Percentiles rank a stretch among this genome's conserved stretches.
Conservation (phyloP, 2,888 invertebrate genomes). For the Lycia hirtaria region DNA sequence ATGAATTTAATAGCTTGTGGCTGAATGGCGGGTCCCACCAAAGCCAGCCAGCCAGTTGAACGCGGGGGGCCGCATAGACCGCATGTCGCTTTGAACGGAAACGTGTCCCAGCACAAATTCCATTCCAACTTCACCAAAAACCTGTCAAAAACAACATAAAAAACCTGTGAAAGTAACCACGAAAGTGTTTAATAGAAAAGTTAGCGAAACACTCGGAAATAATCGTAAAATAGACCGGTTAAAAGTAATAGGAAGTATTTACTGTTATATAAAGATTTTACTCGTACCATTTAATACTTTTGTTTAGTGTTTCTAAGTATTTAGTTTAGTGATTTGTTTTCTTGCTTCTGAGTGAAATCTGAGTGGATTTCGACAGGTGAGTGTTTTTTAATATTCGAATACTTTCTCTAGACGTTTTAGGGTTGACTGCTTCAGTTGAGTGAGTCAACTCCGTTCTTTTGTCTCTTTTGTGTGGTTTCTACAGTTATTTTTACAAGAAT, state of each 20-base stretch:
- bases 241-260: conserved; percentile 57
- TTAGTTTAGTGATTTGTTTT: conserved; percentile 33
- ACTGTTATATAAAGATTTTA: conserved; percentile 71
- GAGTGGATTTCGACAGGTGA: conserved; percentile 35
- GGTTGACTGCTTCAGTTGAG: conserved; percentile 35
- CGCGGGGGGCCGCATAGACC: conserved; percentile 29
- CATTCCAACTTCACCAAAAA: conserved; percentile 7
- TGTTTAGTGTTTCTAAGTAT: conserved; percentile 65
- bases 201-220: conserved; percentile 23
- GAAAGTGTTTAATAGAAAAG: conserved; percentile 7
- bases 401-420: conserved; percentile 39
- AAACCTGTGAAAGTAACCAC: conserved; percentile 3
- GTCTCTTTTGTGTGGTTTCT: conserved; percentile 28
- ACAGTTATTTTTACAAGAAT: conserved; percentile 21
- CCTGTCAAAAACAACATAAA: conserved; percentile 13
- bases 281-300: conserved; percentile 48
- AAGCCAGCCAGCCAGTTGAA: conserved; percentile 28
- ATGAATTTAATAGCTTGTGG: conserved; percentile 17
- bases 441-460: conserved; percentile 18
- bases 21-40: conserved; percentile 6
- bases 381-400: conserved; percentile 25
- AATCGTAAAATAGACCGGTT: conserved; percentile 57
- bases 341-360: conserved; percentile 36
- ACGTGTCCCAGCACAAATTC: conserved; percentile 15
- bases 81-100: conserved; percentile 24